These are phyloP conservation scores for Sebastes umbrosus DNA, from an alignment of 2,797 vertebrate genomes.

Conservation along the genomic window DNA sequence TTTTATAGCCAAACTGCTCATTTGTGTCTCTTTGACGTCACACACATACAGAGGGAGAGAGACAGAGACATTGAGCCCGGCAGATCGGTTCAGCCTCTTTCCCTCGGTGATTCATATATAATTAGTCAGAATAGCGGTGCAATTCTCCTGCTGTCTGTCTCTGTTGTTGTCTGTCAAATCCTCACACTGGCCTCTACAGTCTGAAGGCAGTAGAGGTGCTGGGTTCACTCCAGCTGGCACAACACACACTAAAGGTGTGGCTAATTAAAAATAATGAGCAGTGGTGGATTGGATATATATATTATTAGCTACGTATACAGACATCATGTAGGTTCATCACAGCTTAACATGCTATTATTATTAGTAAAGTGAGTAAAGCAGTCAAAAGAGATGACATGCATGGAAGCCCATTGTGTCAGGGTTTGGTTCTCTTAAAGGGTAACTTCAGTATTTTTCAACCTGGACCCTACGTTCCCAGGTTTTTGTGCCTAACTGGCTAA, in stretches of 20 bases:
- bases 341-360: not conserved
- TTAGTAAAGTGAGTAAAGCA: not conserved
- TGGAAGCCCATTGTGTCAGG: not conserved
- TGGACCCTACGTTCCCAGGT: no score
- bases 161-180: constrained; percentile 44
- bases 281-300: not conserved
- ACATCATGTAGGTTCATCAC: not conserved
- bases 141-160: constrained; percentile 46
- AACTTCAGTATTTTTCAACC: no score
- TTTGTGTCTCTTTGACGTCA: constrained; percentile 78
- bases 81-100: constrained; percentile 40
- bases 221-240: not conserved
- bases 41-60: constrained; percentile 7
- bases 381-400: not conserved
- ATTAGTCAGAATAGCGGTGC: constrained; percentile 41
- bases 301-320: not conserved
- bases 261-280: constrained; percentile 22
- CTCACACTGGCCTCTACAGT: constrained; percentile 10
- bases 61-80: constrained; percentile 26
- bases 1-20: constrained; percentile 81
- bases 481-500: no score
- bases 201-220: not conserved
- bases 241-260: not conserved
- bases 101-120: constrained; percentile 53
- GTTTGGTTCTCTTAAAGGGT: not conserved